Evolutionary conservation across 2,888 invertebrate genomes (phyloP).

Genomic region (Apotomis turbidana): DNA sequence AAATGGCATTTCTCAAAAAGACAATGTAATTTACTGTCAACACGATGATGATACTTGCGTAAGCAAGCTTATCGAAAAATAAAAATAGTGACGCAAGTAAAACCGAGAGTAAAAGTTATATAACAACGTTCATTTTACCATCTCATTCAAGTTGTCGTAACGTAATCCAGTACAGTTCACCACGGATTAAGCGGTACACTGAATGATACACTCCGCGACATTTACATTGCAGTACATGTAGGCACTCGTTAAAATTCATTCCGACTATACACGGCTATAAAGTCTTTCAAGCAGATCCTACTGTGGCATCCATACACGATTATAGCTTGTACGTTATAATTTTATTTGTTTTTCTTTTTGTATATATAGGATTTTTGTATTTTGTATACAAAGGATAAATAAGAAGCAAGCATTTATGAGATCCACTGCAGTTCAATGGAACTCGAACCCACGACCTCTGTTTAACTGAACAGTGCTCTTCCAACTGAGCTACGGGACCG

Average conservation of each 20-base stretch:
- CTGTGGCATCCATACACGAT: neutral
- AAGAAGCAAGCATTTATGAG: too few species aligned
- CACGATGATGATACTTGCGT: too few species aligned
- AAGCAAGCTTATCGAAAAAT: too few species aligned
- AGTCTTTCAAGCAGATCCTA: neutral
- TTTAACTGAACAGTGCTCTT: too few species aligned
- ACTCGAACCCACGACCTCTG: too few species aligned
- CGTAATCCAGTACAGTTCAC: constrained; percentile 10
- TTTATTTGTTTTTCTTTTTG: neutral
- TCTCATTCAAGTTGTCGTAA: neutral
- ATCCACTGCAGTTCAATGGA: too few species aligned
- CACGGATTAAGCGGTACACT: constrained; percentile 21
- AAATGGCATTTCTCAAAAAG: too few species aligned
- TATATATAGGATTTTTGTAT: too few species aligned
- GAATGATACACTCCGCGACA: constrained; percentile 42
- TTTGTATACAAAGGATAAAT: too few species aligned
- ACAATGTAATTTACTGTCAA: too few species aligned
- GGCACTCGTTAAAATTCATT: constrained; percentile 48
- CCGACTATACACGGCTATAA: constrained; percentile 38
- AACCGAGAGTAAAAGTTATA: neutral
- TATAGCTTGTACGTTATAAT: neutral
- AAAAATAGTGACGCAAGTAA: too few species aligned
- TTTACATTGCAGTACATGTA: constrained; percentile 56
- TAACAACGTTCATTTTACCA: neutral
- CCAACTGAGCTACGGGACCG: too few species aligned